Conservation (phyloP, 2,113 vertebrate species). For the Pseudorectes ferrugineus region DNA sequence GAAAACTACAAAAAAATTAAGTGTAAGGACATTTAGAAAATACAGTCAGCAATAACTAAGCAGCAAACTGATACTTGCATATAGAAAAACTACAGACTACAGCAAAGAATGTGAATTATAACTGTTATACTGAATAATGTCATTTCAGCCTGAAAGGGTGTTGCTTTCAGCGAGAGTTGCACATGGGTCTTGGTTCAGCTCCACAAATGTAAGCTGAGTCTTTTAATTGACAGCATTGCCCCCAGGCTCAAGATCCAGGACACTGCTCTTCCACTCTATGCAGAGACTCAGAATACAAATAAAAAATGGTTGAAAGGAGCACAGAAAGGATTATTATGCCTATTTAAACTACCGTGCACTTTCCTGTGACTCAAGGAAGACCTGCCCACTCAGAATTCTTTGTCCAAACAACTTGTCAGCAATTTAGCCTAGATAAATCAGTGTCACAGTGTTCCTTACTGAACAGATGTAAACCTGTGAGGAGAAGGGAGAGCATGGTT, state of each 20-base stretch:
- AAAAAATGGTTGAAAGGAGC: neutral
- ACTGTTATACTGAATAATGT: neutral
- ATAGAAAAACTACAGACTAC: neutral
- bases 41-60: neutral
- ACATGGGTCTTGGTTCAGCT: neutral
- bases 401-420: neutral
- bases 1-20: neutral
- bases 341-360: neutral
- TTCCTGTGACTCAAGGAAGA: neutral
- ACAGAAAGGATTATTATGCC: neutral
- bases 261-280: neutral
- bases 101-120: neutral
- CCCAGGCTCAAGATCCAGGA: neutral
- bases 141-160: neutral
- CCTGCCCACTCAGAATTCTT: neutral
- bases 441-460: neutral
- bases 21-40: neutral
- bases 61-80: neutral
- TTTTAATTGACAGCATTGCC: neutral
- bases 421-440: neutral
- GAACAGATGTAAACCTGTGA: neutral
- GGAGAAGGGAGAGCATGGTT: neutral
- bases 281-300: neutral
- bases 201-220: neutral
- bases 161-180: neutral